A percentile compares a stretch with the other conserved stretches of the same genome.
phyloP scores from a whole-genome alignment of 2,888 invertebrate species.

The Hyposoter didymator region DNA sequence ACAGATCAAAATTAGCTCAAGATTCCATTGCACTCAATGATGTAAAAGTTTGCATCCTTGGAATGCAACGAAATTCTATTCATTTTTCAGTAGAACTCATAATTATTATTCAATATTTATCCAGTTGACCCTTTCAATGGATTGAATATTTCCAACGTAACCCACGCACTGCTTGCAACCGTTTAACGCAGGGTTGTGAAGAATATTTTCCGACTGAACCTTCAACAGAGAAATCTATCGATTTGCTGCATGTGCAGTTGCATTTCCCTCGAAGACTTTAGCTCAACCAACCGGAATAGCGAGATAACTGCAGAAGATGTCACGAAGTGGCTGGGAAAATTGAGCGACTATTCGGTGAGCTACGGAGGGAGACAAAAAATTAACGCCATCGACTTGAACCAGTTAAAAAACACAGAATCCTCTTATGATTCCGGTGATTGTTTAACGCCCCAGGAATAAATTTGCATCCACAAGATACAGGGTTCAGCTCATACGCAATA shows the following conservation, averaged over 20 bases:
- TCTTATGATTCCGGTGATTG: conserved; percentile 67
- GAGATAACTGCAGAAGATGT: conserved; percentile 9
- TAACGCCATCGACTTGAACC: not conserved
- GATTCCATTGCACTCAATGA: too few species aligned
- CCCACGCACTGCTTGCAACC: not conserved
- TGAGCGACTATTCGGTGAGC: conserved; percentile 7
- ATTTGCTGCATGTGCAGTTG: not conserved
- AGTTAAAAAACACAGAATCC: conserved; percentile 51
- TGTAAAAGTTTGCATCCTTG: too few species aligned
- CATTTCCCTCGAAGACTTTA: not conserved
- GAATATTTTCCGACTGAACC: not conserved
- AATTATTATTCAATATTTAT: too few species aligned
- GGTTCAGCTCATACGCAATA: conserved; percentile 23
- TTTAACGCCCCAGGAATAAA: conserved; percentile 63
- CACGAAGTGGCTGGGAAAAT: not conserved
- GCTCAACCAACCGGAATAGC: not conserved
- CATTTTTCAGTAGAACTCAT: too few species aligned
- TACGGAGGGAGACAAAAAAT: not conserved
- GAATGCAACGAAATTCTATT: too few species aligned
- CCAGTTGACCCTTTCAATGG: too few species aligned
- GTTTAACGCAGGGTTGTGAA: not conserved
- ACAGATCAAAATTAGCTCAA: too few species aligned
- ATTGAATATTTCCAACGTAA: not conserved
- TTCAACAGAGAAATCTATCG: not conserved
- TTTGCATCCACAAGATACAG: conserved; percentile 53